phyloP scores from a whole-genome alignment of 2,888 invertebrate species.

The Drosophila meridiana region DNA sequence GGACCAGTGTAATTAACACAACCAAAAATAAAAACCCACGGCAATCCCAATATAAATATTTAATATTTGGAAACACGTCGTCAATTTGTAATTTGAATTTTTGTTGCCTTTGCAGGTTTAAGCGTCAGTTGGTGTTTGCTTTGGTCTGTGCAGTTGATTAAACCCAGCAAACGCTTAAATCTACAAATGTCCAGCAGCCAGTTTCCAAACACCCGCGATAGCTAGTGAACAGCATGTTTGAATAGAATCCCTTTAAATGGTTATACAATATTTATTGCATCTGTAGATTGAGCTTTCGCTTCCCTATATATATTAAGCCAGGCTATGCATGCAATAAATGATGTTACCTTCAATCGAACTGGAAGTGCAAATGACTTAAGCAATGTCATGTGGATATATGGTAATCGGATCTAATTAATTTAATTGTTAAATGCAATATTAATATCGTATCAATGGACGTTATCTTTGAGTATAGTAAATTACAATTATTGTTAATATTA shows the following conservation, averaged over 20 bases:
- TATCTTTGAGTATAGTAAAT: no score
- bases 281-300: constrained; percentile 15
- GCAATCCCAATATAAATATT: constrained; percentile 43
- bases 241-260: neutral
- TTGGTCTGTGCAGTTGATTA: constrained; percentile 30
- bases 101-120: constrained; percentile 13
- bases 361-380: neutral
- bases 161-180: constrained; percentile 19
- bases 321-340: constrained; percentile 13
- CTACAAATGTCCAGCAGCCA: neutral
- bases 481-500: no score
- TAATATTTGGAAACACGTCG: constrained; percentile 20
- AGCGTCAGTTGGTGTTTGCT: constrained; percentile 14
- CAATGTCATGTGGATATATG: neutral
- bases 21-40: neutral
- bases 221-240: neutral
- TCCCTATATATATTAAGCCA: constrained; percentile 4
- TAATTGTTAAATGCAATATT: no score
- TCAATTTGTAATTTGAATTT: constrained; percentile 10
- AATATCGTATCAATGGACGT: no score
- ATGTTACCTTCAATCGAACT: neutral
- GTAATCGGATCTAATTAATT: no score
- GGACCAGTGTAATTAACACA: neutral
- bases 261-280: constrained; percentile 36
- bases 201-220: neutral